Evolutionary conservation across 2,113 vertebrate species (phyloP), one percentile per base, ranked within the genome.

Genomic region (Antechinus flavipes): DNA sequence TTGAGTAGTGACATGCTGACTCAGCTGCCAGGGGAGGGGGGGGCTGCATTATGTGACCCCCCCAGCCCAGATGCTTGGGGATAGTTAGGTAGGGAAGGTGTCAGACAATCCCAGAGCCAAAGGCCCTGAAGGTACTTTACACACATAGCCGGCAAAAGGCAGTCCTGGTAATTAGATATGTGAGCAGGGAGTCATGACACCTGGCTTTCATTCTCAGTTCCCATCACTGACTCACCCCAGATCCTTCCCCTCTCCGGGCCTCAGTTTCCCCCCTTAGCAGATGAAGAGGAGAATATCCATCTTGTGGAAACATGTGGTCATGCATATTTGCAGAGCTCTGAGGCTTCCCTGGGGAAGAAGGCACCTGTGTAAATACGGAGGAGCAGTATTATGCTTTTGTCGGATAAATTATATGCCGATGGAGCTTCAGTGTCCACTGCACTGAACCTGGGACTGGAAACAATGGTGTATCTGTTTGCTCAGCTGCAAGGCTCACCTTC

Each of bases 331-430:
- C 96, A 96, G 90, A 98, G 93, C 76, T 91, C 56, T 11, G 11
- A 19, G 35, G 91, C 54, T 93, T 95, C 96, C 96, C 95, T 61
- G 55, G 93, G 93, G 96, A 97, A 93, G 91, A 94, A 96, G 91
- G 91, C 98, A 98, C 98, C 97, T 97, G 98, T 97, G 97, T 98
- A 97, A 97, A 98, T 54, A 97, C 68, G 96, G 68, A 61, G 4
- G 90, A 19, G 27, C 90, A 94, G 54, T 55, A 3, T 4, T 19
- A 92, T 30, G 55, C 84, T 54, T 90, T 91, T 93, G 92, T 58
- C 91, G 89, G 96, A 93, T 92, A 42, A 19, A 6, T 61, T 94
- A 91, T 95, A 49, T 52, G 49, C 49, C 10, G 27, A 24, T 10
- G 90, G 95, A 97, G 95, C 93, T n/a, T 46, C n/a, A 47, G 84